Conservation (phyloP, 2,797 vertebrate genomes). For the Sebastiscus albofasciatus region DNA sequence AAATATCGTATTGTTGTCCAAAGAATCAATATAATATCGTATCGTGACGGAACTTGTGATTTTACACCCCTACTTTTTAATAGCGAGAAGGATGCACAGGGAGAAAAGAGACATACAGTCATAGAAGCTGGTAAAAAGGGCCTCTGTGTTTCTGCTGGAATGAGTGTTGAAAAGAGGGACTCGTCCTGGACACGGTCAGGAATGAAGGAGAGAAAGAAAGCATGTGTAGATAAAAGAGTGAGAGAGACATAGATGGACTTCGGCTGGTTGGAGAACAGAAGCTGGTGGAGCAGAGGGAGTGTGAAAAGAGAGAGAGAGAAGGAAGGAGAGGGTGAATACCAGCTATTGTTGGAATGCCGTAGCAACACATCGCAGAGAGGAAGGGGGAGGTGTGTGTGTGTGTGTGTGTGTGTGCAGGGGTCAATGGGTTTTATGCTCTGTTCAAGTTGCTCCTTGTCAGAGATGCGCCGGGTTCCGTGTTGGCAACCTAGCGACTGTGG, state of each 20-base stretch:
- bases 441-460: conserved; percentile 43
- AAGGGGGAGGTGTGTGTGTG: conserved; percentile 55
- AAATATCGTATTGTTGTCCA: too few relatives aligned
- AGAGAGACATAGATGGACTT: conserved; percentile 65
- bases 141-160: conserved; percentile 35
- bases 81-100: background rate
- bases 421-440: conserved; percentile 64
- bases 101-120: background rate
- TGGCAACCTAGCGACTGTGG: conserved; percentile 44
- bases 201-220: conserved; percentile 30
- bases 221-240: conserved; percentile 50
- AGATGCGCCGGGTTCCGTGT: conserved; percentile 39
- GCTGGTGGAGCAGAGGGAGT: conserved; percentile 28
- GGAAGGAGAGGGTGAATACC: conserved; percentile 70
- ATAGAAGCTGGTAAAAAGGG: conserved; percentile 21
- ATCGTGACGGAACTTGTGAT: too few relatives aligned
- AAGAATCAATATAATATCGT: too few relatives aligned
- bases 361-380: conserved; percentile 63
- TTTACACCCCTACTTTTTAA: background rate
- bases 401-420: conserved; percentile 39
- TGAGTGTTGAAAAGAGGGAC: conserved; percentile 36
- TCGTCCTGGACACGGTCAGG: conserved; percentile 50
- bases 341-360: conserved; percentile 80
- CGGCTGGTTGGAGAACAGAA: conserved; percentile 51
- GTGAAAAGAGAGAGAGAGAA: conserved; percentile 31